Evolutionary conservation across 2,888 invertebrate species (phyloP).

Genomic region (Caradrina clavipalpis): DNA sequence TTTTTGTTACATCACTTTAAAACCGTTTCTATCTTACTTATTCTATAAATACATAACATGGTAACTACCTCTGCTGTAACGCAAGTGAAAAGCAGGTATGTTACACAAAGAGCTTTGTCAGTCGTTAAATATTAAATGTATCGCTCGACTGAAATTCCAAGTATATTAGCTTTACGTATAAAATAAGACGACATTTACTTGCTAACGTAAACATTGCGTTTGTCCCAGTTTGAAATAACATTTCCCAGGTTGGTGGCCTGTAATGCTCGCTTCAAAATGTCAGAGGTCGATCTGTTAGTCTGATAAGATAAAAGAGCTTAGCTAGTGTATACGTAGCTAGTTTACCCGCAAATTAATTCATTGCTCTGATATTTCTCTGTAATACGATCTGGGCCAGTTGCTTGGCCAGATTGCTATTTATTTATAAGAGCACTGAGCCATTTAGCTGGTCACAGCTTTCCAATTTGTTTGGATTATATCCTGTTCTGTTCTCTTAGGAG

Average conservation of each 20-base stretch:
- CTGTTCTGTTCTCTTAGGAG: constrained; percentile 25
- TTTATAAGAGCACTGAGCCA: constrained; percentile 34
- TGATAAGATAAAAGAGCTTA: constrained; percentile 71
- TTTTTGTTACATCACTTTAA: constrained; percentile 1
- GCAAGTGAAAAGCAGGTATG: constrained; percentile 37
- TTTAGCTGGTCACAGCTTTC: constrained; percentile 45
- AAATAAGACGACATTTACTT: constrained; percentile 63
- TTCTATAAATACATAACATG: constrained; percentile 19
- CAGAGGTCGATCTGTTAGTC: constrained; percentile 76
- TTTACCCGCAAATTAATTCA: constrained; percentile 55
- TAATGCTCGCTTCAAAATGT: constrained; percentile 77
- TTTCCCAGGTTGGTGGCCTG: constrained; percentile 77
- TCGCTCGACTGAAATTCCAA: constrained; percentile 42
- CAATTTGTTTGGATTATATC: constrained; percentile 43
- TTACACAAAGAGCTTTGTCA: constrained; percentile 34
- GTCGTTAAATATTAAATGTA: constrained; percentile 54
- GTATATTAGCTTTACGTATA: constrained; percentile 42
- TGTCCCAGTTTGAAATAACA: constrained; percentile 76
- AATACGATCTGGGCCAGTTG: constrained; percentile 45
- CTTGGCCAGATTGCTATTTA: constrained; percentile 45
- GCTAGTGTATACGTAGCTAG: constrained; percentile 37
- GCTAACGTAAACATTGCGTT: constrained; percentile 59
- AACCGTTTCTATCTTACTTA: constrained; percentile 9
- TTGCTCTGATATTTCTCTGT: constrained; percentile 43
- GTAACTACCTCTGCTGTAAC: constrained; percentile 3